Percentiles rank a stretch among this genome's conserved stretches.
phyloP scores from a whole-genome alignment of 2,113 vertebrate genomes.

The Gasterosteus aculeatus region DNA sequence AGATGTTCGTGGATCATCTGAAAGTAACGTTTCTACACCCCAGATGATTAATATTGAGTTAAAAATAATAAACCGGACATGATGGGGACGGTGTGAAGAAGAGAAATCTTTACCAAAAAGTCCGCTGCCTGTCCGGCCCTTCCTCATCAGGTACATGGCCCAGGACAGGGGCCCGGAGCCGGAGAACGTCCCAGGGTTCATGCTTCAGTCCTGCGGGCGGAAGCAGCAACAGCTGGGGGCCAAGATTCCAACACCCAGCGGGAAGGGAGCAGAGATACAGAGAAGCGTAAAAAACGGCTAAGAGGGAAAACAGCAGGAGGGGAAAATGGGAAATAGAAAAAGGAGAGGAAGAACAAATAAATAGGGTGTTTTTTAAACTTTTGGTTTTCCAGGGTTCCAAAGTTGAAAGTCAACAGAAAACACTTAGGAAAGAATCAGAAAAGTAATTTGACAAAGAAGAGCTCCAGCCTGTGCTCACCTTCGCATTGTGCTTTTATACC shows the following conservation, averaged over 20 bases:
- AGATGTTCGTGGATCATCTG: background rate
- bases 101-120: conserved; percentile 73
- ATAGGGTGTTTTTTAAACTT: background rate
- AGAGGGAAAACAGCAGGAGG: background rate
- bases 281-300: conserved; percentile 1
- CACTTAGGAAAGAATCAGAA: background rate
- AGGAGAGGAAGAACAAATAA: background rate
- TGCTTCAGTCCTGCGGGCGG: conserved; percentile 47
- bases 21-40: background rate
- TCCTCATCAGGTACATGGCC: conserved; percentile 85
- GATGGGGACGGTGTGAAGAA: conserved; percentile 7
- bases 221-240: conserved; percentile 20
- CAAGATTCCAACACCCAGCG: conserved; percentile 11
- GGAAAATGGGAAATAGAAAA: background rate
- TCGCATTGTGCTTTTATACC: conserved; percentile 63
- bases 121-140: conserved; percentile 69
- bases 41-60: background rate
- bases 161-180: conserved; percentile 77
- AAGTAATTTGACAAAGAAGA: background rate
- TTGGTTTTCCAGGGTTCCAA: conserved; percentile 10
- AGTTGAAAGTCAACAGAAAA: background rate
- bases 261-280: background rate
- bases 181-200: conserved; percentile 77
- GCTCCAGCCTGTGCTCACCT: conserved; percentile 34
- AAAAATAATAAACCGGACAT: background rate